Evolutionary conservation across 2,113 vertebrate genomes (phyloP), one percentile per base, ranked within the genome.

Genomic region (Leuciscus idus): DNA sequence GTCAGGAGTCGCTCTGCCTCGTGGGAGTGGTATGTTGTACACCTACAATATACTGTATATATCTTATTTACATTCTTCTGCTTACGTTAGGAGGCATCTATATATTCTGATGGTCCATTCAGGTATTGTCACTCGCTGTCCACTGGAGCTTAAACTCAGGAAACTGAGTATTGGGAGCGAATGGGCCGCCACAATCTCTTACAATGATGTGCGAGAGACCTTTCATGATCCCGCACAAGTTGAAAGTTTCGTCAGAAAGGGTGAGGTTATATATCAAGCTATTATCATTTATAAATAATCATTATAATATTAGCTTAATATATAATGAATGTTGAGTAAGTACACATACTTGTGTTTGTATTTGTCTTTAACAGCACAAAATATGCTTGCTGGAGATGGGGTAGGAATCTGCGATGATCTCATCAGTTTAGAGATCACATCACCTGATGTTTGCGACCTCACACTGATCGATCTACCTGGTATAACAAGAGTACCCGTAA

Each of bases 401-500:
- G 39, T 88, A n/a, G 92, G 84, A 4, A 95, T 97, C 85, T 96
- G 95, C 1, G 39, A 43, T 0, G 84, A 95, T 2, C 89, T 96
- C 3, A 96, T 97, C 83, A 94, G 66, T 57, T 89, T 97, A 50
- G 93, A 96, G 85, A 72, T 97, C 84, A 36, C 15, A 11, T 95
- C 95, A 30, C 92, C 92, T 2, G 30, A 91, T 0, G 94, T 96
- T 48, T 95, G 95, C 0, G 95, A 97, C 23, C 93, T 97, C 86
- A 96, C 96, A 0, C 87, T 97, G 3, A 97, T 96, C 73, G 96
- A 96, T 90, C 94, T 97, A 9, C 96, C 96, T 13, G 96, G 96
- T 11, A 97, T 97, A 84, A 92, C 95, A 84, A 91, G 96, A 90
- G 95, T 96, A 74, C 92, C 96, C 0, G 88, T 96, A 28, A 94